These are phyloP conservation scores for Morpho deidamia DNA, from an alignment of 2,888 invertebrate species.

Conservation along the genomic window DNA sequence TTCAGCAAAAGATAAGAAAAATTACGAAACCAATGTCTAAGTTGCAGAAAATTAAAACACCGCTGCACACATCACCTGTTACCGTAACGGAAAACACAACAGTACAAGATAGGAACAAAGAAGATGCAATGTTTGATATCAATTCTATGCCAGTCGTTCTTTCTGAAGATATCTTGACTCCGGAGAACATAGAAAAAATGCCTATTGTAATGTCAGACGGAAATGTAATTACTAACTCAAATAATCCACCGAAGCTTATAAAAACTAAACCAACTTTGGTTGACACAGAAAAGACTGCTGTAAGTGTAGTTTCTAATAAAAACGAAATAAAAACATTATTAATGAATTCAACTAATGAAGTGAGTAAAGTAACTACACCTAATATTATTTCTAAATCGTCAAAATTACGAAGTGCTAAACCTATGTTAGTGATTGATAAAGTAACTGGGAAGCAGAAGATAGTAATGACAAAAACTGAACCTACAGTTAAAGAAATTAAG, in stretches of 20 bases:
- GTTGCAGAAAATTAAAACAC: conserved; percentile 55
- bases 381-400: conserved; percentile 72
- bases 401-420: conserved; percentile 64
- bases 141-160: conserved; percentile 87
- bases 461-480: conserved; percentile 62
- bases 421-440: conserved; percentile 68
- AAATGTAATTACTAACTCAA: conserved; percentile 51
- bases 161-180: conserved; percentile 83
- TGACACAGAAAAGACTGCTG: conserved; percentile 50
- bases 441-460: conserved; percentile 69
- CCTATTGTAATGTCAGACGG: conserved; percentile 79
- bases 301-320: conserved; percentile 44
- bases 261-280: conserved; percentile 46
- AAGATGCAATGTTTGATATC: conserved; percentile 81
- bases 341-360: conserved; percentile 53
- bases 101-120: conserved; percentile 31
- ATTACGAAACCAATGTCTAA: conserved; percentile 51
- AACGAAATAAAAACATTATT: conserved; percentile 59
- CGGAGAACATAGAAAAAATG: conserved; percentile 83
- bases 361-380: conserved; percentile 58
- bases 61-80: conserved; percentile 42
- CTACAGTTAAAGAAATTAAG: conserved; percentile 54
- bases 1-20: conserved; percentile 62
- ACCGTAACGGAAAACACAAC: conserved; percentile 42
- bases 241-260: conserved; percentile 48